These are phyloP conservation scores for Solenopsis fugax DNA, from an alignment of 1,140 invertebrate species.

Conservation along the genomic window DNA sequence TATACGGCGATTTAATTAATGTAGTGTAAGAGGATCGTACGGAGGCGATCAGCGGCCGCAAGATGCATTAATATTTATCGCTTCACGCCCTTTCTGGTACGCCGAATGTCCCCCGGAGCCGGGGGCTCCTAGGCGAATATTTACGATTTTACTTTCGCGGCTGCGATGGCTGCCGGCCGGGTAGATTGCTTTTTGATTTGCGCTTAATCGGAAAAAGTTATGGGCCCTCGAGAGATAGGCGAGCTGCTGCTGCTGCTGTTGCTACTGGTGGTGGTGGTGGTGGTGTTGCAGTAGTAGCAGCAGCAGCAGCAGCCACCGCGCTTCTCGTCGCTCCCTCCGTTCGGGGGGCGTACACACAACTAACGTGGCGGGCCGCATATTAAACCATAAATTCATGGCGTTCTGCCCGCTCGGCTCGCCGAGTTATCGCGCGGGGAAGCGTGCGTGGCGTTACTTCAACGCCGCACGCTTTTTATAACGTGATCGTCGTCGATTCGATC, in stretches of 20 bases:
- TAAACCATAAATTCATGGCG: slow-evolving; percentile 84
- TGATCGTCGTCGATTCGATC: slow-evolving; percentile 63
- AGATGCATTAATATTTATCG: slow-evolving; percentile 42
- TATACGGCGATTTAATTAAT: slow-evolving; percentile 9
- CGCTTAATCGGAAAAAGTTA: slow-evolving; percentile 85
- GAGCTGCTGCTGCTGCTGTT: slow-evolving; percentile 64
- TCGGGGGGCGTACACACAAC: slow-evolving; percentile 74
- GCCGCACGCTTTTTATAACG: slow-evolving; percentile 65
- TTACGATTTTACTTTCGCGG: slow-evolving; percentile 78
- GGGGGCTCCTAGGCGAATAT: slow-evolving; percentile 67
- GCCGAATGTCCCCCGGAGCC: not conserved
- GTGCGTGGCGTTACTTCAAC: slow-evolving; percentile 70
- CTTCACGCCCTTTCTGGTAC: slow-evolving; percentile 3
- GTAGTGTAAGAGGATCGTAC: slow-evolving; percentile 26
- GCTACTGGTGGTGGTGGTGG: not conserved
- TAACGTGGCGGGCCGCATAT: slow-evolving; percentile 80
- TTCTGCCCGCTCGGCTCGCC: slow-evolving; percentile 51
- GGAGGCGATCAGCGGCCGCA: not conserved
- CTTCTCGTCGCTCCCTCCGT: slow-evolving; percentile 30
- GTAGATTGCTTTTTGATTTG: slow-evolving; percentile 85
- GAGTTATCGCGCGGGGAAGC: slow-evolving; percentile 68
- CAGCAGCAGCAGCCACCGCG: not conserved
- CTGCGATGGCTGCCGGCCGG: slow-evolving; percentile 69
- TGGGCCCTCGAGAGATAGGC: slow-evolving; percentile 77
- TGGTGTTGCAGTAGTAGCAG: not conserved